Evolutionary conservation across 1,140 invertebrate species (phyloP).

Genomic region (Eumaeus atala): DNA sequence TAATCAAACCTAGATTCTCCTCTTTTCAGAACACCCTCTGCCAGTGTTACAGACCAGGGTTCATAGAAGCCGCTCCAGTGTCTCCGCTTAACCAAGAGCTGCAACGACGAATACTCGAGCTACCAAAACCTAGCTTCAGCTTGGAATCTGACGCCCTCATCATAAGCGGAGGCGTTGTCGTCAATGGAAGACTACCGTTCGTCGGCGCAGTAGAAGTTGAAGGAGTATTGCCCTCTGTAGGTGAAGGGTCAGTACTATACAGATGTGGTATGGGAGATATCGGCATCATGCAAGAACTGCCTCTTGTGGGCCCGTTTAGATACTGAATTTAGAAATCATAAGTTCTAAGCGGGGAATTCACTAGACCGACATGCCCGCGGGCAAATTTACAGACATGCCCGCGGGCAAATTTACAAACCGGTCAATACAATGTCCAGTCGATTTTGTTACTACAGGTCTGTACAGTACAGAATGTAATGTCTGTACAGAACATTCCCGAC

Average conservation of each 20-base stretch:
- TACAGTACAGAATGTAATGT: too few species aligned
- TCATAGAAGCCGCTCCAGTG: background rate
- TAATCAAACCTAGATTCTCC: background rate
- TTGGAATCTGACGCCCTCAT: constrained; percentile 33
- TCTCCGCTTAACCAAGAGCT: background rate
- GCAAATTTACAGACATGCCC: too few species aligned
- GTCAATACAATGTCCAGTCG: too few species aligned
- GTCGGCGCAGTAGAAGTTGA: constrained; percentile 31
- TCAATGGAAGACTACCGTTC: constrained; percentile 37
- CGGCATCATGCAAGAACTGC: constrained; percentile 24
- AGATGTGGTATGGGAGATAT: constrained; percentile 27
- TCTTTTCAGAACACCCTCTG: constrained; percentile 10
- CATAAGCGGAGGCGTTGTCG: constrained; percentile 33
- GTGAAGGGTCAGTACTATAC: constrained; percentile 30
- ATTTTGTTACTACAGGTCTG: too few species aligned
- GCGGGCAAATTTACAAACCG: too few species aligned
- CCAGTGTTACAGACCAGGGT: constrained; percentile 5
- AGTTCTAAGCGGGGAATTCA: too few species aligned
- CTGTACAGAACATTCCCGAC: too few species aligned
- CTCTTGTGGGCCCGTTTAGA: background rate
- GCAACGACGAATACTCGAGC: constrained; percentile 12
- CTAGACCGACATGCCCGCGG: too few species aligned
- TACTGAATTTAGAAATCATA: too few species aligned
- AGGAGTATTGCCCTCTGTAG: constrained; percentile 29
- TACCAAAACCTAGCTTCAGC: constrained; percentile 27